Evolutionary conservation across 2,113 vertebrate genomes (phyloP), one percentile per base, ranked within the genome.

Genomic region (Amblyopsis rosae): DNA sequence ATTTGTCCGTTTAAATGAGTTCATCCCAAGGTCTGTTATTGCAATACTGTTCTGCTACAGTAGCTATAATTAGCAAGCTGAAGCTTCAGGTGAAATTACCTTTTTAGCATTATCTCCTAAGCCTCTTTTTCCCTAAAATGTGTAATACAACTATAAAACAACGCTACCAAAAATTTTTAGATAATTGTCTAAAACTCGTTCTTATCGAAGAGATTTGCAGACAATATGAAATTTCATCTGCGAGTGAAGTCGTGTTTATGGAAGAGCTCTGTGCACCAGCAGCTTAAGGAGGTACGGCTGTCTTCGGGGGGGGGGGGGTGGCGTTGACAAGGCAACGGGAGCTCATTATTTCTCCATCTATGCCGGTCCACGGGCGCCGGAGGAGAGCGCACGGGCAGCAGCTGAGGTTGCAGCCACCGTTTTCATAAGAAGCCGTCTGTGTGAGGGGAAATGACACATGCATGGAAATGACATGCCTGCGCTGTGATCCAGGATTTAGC

Each of bases 401-500:
- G 86, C 79, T 63, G 72, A 75, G 85, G 70, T 80, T 71, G 72
- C 58, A 73, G 71, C 66, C 69, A 6, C 49, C 17, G 33, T 69
- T 26, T 81, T 72, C 69, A 71, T 41, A 74, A 72, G 66, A 77
- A 78, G 75, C 67, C 58, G 45, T 46, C 0, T 0, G 67, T 33
- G 61, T 59, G 16, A n/a, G 17, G 46, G 68, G 33, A 73, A 80
- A 80, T 67, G 73, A 79, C 73, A 53, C 65, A 59, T 82, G 75
- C 64, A 59, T 32, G 57, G 80, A 83, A 82, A 75, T 73, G 84
- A 85, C 84, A 81, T 33, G 80, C 79, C 69, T 12, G 51, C 6
- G 57, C 65, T 66, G 79, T 91, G 90, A 91, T 89, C 88, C 86
- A 75, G 85, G 86, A 89, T 89, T 89, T 92, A 89, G 83, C 78